These are phyloP conservation scores for Silurus lanzhouensis DNA, from an alignment of 2,797 vertebrate genomes.

Conservation along the genomic window DNA sequence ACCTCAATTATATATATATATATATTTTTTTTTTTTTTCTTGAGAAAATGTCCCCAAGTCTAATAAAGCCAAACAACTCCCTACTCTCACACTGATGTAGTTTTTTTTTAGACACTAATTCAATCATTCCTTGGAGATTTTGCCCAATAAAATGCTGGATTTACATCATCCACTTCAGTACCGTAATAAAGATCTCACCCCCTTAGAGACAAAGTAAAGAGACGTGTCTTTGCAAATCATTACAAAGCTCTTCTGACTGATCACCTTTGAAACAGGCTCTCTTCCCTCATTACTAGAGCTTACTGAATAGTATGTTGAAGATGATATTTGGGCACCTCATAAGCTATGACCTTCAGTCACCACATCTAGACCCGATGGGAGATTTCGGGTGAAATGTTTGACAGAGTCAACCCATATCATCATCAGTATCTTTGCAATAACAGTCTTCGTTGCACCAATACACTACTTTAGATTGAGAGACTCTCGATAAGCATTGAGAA, in stretches of 20 bases:
- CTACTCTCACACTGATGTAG: neutral
- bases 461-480: too few species aligned
- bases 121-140: conserved; percentile 10
- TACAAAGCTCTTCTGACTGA: neutral
- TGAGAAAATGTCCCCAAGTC: conserved; percentile 4
- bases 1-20: neutral
- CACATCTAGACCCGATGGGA: neutral
- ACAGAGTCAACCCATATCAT: neutral
- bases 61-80: conserved; percentile 25
- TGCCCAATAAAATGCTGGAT: neutral
- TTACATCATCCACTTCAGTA: neutral
- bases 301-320: too few species aligned
- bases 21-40: neutral
- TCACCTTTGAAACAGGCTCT: neutral
- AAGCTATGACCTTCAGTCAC: neutral
- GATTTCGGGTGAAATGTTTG: neutral
- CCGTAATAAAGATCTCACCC: neutral
- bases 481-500: too few species aligned
- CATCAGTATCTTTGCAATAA: neutral
- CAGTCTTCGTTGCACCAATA: too few species aligned
- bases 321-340: neutral
- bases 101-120: neutral
- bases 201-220: neutral
- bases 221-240: neutral
- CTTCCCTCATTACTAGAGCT: neutral